Evolutionary conservation across 2,797 vertebrate species (phyloP).

Genomic region (Pagetopsis macropterus): DNA sequence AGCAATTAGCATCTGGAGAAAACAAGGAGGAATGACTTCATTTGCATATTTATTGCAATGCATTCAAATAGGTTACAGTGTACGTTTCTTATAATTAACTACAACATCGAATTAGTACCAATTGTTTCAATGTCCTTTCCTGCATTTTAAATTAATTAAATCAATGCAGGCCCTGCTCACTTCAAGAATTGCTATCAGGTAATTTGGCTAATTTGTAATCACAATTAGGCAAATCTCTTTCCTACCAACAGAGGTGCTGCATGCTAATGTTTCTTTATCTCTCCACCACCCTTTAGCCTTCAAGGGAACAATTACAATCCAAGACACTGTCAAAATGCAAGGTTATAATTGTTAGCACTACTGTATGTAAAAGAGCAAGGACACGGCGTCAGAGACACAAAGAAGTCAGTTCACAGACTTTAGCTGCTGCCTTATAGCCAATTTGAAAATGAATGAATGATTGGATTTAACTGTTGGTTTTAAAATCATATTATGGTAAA

Average conservation of each 20-base stretch:
- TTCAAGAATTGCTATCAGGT: constrained; percentile 71
- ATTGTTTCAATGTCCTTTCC: constrained; percentile 70
- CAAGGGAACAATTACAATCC: constrained; percentile 46
- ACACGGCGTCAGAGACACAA: constrained; percentile 26
- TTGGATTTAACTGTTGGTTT: background rate
- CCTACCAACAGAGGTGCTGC: constrained; percentile 38
- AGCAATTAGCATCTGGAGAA: constrained; percentile 41
- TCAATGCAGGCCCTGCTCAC: constrained; percentile 61
- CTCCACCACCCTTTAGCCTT: constrained; percentile 58
- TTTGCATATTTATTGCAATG: constrained; percentile 72
- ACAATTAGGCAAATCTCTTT: constrained; percentile 74
- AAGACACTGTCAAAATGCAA: constrained; percentile 42
- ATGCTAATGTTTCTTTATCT: constrained; percentile 76
- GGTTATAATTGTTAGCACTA: constrained; percentile 45
- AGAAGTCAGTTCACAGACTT: background rate
- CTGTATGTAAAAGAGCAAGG: constrained; percentile 44
- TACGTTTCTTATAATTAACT: constrained; percentile 70
- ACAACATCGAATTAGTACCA: constrained; percentile 70
- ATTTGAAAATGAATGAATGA: background rate
- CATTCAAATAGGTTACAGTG: constrained; percentile 50
- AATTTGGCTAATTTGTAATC: constrained; percentile 79
- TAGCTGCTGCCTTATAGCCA: no score
- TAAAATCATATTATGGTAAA: background rate
- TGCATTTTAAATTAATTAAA: constrained; percentile 74
- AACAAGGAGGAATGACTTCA: constrained; percentile 45